These are phyloP conservation scores for Chelonus formosanus DNA, from an alignment of 2,888 invertebrate species.

Conservation along the genomic window DNA sequence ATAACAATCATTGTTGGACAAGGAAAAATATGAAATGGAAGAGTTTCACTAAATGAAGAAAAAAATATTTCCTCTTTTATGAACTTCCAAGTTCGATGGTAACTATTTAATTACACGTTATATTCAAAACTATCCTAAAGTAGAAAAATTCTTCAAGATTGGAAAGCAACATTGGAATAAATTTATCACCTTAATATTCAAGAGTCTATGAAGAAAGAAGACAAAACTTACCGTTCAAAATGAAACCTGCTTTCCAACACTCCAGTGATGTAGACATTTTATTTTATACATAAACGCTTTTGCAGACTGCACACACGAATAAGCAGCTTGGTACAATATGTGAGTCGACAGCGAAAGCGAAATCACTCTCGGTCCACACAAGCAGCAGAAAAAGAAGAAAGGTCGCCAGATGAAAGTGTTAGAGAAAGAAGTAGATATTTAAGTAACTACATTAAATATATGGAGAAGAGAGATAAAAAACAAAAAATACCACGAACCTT, in stretches of 20 bases:
- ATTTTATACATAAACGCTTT: neutral
- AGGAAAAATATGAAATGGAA: conserved; percentile 19
- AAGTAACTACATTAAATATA: neutral
- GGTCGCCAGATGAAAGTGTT: conserved; percentile 54
- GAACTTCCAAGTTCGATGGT: too few species aligned
- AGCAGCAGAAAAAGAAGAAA: conserved; percentile 44
- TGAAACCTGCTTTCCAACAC: conserved; percentile 35
- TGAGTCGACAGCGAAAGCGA: conserved; percentile 54
- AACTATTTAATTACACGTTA: too few species aligned
- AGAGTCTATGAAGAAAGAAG: too few species aligned
- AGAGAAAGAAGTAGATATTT: conserved; percentile 22
- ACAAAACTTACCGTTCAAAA: conserved; percentile 18
- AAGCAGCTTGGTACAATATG: neutral
- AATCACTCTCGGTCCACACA: conserved; percentile 39
- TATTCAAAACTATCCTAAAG: too few species aligned
- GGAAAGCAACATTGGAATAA: too few species aligned
- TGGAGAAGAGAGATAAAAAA: neutral
- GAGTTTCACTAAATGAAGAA: conserved; percentile 12
- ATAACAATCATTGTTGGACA: conserved; percentile 3
- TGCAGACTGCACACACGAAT: neutral
- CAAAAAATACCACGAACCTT: conserved; percentile 3
- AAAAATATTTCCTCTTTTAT: conserved; percentile 17
- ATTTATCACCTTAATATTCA: too few species aligned
- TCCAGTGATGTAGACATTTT: conserved; percentile 5
- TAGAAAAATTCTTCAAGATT: too few species aligned